phyloP scores from a whole-genome alignment of 2,888 invertebrate genomes.

The Phyllotreta cruciferae region DNA sequence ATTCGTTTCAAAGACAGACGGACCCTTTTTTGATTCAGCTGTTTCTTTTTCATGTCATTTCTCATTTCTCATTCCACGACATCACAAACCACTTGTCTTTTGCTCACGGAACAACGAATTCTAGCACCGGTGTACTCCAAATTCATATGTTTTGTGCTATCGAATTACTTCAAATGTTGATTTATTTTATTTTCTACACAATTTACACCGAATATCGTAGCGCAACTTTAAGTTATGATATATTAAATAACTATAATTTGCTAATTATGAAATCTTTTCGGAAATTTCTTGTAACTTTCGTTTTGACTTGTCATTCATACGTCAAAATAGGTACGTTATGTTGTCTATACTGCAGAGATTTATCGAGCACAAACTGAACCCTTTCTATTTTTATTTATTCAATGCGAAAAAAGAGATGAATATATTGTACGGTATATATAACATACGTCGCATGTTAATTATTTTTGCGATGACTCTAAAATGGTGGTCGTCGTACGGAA shows the following conservation, averaged over 20 bases:
- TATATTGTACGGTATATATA: neutral
- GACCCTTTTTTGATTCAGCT: constrained; percentile 39
- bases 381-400: constrained; percentile 3
- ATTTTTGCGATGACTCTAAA: constrained; percentile 40
- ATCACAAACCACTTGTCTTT: constrained; percentile 16
- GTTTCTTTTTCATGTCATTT: constrained; percentile 34
- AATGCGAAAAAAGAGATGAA: constrained; percentile 16
- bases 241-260: too few species aligned
- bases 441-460: constrained; percentile 6
- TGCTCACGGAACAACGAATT: neutral
- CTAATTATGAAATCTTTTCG: too few species aligned
- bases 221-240: too few species aligned
- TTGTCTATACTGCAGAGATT: constrained; percentile 2
- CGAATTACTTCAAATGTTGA: too few species aligned
- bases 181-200: too few species aligned
- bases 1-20: constrained; percentile 25
- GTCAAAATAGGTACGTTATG: neutral
- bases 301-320: too few species aligned
- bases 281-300: too few species aligned
- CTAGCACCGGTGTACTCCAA: too few species aligned
- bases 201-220: too few species aligned
- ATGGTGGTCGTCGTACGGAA: constrained; percentile 52
- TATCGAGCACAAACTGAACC: neutral
- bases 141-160: too few species aligned
- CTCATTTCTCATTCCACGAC: constrained; percentile 17